Base-by-base conservation (phyloP, 2,888 invertebrate species). In the Microchrysa polita region DNA sequence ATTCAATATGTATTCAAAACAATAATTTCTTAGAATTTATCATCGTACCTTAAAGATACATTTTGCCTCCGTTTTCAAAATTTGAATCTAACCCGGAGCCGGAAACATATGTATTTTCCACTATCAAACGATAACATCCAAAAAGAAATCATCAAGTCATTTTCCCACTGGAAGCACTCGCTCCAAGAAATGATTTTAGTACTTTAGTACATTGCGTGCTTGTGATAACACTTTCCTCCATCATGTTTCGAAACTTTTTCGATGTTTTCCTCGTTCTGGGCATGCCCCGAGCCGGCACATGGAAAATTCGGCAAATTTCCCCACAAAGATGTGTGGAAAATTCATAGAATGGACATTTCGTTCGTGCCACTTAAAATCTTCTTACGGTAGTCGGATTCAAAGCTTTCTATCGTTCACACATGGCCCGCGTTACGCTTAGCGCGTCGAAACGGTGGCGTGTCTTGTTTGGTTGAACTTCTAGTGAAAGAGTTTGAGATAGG, bases 341-440 rank as follows among this genome's bases (percentile, higher is more conserved):
- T 53, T 67, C 67, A 67, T 61, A 1, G 61, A 61, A 61, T n/a
- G 42, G 27, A 52, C 52, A 52, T 67, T 34, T 53, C 27, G 14
- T 53, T 53, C 44, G 23, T 18, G 53, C 23, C 27, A 27, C 12
- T 14, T 22, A 23, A 69, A 65, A 44, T 22, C 23, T 27, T 53
- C 16, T 12, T 7, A 27, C 10, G 18, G 63, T 71, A 75, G 75
- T 75, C 73, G 73, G 63, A 73, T 67, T 63, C 72, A 73, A 75
- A 75, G 75, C 73, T 75, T 73, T 75, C 59, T 27, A 73, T 60
- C 73, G 75, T 75, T 75, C 75, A 48, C 57, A 73, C 69, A 57
- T 72, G 60, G 63, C 59, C 65, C 72, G 72, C 72, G 59, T 53
- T 59, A 65, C 27, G 12, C n/a, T 61, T 55, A 53, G 27, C 23